phyloP scores from a whole-genome alignment of 37 sponge, comb jelly and placozoan species.

The Axinella damicornis region DNA sequence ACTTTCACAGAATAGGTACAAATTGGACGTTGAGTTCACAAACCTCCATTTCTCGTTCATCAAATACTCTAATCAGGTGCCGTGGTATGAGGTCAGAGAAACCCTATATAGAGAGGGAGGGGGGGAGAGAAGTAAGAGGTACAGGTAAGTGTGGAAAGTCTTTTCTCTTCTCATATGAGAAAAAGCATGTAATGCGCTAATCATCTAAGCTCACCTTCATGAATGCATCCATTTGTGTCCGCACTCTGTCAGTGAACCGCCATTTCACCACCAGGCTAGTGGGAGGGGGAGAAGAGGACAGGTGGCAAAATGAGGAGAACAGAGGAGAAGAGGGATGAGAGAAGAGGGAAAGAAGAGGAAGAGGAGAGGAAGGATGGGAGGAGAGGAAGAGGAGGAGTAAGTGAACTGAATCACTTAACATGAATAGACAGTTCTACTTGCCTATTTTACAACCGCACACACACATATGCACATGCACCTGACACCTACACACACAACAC shows the following conservation, averaged over 20 bases:
- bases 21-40: constrained; percentile 13
- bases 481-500: no score
- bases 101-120: no score
- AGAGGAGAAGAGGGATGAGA: no score
- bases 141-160: no score
- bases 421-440: not conserved
- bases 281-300: not conserved
- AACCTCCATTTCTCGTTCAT: constrained; percentile 96
- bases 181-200: not conserved
- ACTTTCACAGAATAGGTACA: not conserved
- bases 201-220: constrained; percentile 55
- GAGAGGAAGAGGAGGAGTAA: not conserved
- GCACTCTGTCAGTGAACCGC: constrained; percentile 77
- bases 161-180: not conserved
- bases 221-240: constrained; percentile 78
- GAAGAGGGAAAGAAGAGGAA: no score
- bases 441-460: no score
- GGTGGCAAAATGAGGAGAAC: no score
- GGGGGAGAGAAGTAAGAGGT: no score
- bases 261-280: constrained; percentile 68
- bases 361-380: no score
- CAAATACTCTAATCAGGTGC: constrained; percentile 93
- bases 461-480: no score
- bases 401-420: not conserved
- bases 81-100: constrained; percentile 93